Evolutionary conservation across 2,113 vertebrate species (phyloP).

Genomic region (Calypte anna): DNA sequence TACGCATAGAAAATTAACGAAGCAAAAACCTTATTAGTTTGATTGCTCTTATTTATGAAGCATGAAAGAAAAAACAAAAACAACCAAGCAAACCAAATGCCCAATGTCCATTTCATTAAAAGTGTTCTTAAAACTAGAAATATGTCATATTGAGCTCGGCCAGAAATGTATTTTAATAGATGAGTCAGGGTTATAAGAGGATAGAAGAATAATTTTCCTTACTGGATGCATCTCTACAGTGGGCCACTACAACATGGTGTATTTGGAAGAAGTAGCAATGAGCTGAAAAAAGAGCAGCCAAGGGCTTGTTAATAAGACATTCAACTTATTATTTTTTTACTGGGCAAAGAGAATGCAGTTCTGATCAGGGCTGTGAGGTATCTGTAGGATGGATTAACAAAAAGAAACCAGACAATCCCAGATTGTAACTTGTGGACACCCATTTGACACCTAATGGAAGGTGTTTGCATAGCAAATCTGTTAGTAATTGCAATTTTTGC

Average conservation of each 20-base stretch:
- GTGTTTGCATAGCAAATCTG: background rate
- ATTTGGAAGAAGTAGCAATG: background rate
- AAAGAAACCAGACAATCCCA: background rate
- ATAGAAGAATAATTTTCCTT: background rate
- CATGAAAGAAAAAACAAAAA: background rate
- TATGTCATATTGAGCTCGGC: background rate
- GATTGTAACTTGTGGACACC: background rate
- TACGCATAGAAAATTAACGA: background rate
- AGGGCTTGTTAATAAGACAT: background rate
- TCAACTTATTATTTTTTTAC: background rate
- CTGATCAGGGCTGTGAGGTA: background rate
- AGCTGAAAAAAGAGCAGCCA: background rate
- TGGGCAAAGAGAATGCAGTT: background rate
- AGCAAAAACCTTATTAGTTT: background rate
- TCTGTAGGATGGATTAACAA: background rate
- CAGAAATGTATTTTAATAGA: background rate
- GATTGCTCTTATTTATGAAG: background rate
- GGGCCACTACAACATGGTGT: background rate
- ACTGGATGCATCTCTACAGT: background rate
- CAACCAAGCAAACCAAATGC: background rate
- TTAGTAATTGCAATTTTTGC: background rate
- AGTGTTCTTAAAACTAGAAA: background rate
- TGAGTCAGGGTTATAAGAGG: background rate
- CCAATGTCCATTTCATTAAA: background rate
- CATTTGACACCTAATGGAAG: background rate